A percentile compares a stretch with the other conserved stretches of the same genome.
These are phyloP conservation scores for Salvelinus fontinalis DNA, from an alignment of 2,113 vertebrate genomes.

Conservation along the genomic window DNA sequence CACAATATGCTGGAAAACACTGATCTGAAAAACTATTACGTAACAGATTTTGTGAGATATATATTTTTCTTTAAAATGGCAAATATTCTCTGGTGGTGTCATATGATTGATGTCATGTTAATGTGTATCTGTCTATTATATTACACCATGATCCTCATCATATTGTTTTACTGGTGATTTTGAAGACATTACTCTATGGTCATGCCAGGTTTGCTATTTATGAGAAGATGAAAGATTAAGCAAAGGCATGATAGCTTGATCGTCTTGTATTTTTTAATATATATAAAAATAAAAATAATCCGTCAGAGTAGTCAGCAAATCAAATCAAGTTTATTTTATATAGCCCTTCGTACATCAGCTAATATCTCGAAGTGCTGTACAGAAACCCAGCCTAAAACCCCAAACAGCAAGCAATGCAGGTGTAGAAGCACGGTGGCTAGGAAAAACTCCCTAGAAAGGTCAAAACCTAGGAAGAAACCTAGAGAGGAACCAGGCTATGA, in stretches of 20 bases:
- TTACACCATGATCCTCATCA: slow-evolving; percentile 50
- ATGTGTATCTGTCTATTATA: slow-evolving; percentile 40
- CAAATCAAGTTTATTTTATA: no score
- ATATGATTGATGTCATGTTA: slow-evolving; percentile 45
- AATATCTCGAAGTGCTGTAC: no score
- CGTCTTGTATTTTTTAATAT: no score
- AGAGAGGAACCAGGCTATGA: no score
- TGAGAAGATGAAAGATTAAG: neutral
- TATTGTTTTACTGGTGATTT: slow-evolving; percentile 35
- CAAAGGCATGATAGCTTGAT: neutral
- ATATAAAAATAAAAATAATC: neutral
- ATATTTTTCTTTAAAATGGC: slow-evolving; percentile 61
- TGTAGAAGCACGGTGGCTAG: no score
- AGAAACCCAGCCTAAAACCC: no score
- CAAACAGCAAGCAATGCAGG: no score
- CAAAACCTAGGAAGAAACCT: no score
- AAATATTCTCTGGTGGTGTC: slow-evolving; percentile 59
- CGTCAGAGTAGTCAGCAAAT: no score
- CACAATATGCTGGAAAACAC: slow-evolving; percentile 68
- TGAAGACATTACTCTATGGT: slow-evolving; percentile 6
- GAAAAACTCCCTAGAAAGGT: no score
- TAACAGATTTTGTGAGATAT: slow-evolving; percentile 34
- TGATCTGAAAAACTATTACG: slow-evolving; percentile 58
- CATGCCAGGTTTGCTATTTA: neutral
- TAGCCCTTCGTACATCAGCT: no score